phyloP scores from a whole-genome alignment of 2,888 invertebrate species.

The Troides aeacus region DNA sequence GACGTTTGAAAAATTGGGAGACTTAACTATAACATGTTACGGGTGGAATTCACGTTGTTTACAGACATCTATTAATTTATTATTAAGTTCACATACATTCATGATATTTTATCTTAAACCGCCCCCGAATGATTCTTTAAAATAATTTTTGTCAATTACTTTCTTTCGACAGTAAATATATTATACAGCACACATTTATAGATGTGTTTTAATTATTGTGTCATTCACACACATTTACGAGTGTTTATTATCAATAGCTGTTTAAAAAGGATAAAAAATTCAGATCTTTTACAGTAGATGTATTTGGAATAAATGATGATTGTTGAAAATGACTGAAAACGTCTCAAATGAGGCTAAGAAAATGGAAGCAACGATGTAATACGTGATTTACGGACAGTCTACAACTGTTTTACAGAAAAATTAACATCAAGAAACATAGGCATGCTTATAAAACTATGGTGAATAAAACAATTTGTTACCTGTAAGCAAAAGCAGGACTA shows the following conservation, averaged over 20 bases:
- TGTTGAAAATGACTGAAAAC: neutral
- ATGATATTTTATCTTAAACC: neutral
- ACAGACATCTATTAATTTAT: neutral
- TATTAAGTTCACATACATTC: neutral
- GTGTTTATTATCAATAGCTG: too few species aligned
- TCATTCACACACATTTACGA: too few species aligned
- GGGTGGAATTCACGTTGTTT: slow-evolving; percentile 30
- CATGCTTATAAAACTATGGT: slow-evolving; percentile 25
- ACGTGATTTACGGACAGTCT: neutral
- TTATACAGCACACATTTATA: too few species aligned
- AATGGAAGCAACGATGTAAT: neutral
- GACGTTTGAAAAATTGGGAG: slow-evolving; percentile 47
- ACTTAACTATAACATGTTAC: slow-evolving; percentile 36
- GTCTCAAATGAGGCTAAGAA: neutral
- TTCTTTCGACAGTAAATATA: neutral
- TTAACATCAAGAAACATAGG: slow-evolving; percentile 9
- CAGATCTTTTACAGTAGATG: too few species aligned
- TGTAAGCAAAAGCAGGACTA: slow-evolving; percentile 67
- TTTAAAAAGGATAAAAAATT: too few species aligned
- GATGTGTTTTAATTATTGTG: too few species aligned
- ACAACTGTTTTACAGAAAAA: neutral
- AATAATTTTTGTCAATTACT: neutral
- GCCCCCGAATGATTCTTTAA: neutral
- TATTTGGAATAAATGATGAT: too few species aligned
- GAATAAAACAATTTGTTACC: slow-evolving; percentile 49